Evolutionary conservation across 2,797 vertebrate genomes (phyloP).

Genomic region (Gallinago nigripennis): DNA sequence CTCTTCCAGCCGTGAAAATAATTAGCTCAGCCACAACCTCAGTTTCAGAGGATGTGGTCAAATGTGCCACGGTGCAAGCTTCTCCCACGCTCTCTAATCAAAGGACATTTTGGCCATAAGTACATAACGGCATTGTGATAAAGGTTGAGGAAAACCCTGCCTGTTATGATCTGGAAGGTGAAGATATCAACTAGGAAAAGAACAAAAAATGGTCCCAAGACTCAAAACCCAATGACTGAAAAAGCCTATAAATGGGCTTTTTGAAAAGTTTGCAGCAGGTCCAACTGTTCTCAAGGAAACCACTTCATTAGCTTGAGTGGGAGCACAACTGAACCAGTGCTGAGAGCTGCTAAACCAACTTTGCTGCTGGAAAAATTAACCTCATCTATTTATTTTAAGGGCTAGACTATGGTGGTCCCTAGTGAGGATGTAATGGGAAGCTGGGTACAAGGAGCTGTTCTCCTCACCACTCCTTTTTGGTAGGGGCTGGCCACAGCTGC

Average conservation of each 20-base stretch:
- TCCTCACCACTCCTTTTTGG: not conserved
- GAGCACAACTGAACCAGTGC: not conserved
- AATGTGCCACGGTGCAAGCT: not conserved
- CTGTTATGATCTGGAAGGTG: not conserved
- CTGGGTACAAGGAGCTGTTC: conserved; percentile 24
- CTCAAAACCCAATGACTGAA: not conserved
- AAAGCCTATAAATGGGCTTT: not conserved
- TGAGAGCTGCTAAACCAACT: not conserved
- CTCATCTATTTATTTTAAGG: conserved; percentile 36
- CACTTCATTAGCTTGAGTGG: not conserved
- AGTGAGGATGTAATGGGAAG: conserved; percentile 36
- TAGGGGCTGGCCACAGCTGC: conserved; percentile 30
- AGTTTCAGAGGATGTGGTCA: conserved; percentile 52
- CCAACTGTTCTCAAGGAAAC: not conserved
- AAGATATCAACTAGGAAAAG: conserved; percentile 7
- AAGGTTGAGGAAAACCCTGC: not conserved
- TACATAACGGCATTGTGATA: not conserved
- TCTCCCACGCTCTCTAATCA: not conserved
- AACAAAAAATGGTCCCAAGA: not conserved
- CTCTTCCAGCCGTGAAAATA: conserved; percentile 51
- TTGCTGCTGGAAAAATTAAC: conserved; percentile 31
- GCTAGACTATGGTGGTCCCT: not conserved
- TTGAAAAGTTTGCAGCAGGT: not conserved
- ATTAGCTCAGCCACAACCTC: conserved; percentile 40
- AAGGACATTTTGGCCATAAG: not conserved